These are phyloP conservation scores for Unio delphinus DNA, from an alignment of 2,888 invertebrate species.

Conservation along the genomic window DNA sequence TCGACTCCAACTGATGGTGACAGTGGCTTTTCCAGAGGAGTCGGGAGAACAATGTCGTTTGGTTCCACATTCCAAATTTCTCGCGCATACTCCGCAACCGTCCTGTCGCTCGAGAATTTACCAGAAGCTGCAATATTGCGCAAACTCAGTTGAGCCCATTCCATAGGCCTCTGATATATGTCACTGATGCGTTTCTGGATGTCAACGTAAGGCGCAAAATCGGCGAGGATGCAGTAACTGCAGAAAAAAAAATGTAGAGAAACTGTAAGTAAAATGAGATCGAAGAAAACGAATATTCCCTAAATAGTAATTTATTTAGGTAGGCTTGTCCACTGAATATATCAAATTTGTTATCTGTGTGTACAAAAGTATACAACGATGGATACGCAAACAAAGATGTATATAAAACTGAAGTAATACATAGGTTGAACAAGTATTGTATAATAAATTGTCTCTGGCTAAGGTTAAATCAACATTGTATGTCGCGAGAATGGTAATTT, in stretches of 20 bases:
- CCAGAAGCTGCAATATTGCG: constrained; percentile 97
- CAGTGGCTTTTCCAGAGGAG: constrained; percentile 75
- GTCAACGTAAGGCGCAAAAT: constrained; percentile 93
- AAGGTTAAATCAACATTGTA: too few relatives aligned
- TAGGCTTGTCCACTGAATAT: background rate
- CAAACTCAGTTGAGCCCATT: constrained; percentile 96
- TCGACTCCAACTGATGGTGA: constrained; percentile 21
- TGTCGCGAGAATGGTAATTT: too few relatives aligned
- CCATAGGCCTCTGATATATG: constrained; percentile 87
- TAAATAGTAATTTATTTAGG: background rate
- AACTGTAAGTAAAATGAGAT: too few relatives aligned
- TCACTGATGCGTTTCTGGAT: constrained; percentile 90
- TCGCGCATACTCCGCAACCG: constrained; percentile 94
- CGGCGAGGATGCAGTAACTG: constrained; percentile 91
- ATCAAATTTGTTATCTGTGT: too few relatives aligned
- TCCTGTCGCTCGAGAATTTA: constrained; percentile 92
- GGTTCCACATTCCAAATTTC: constrained; percentile 98
- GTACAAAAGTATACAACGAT: too few relatives aligned
- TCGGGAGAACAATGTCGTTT: constrained; percentile 90
- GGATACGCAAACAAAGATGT: too few relatives aligned
- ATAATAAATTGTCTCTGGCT: too few relatives aligned
- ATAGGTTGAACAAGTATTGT: too few relatives aligned
- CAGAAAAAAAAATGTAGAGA: constrained; percentile 13
- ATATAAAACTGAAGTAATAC: too few relatives aligned
- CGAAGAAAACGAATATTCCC: constrained; percentile 8